Conservation (phyloP, 1,140 invertebrate genomes). For the Drosophila kanapiae region DNA sequence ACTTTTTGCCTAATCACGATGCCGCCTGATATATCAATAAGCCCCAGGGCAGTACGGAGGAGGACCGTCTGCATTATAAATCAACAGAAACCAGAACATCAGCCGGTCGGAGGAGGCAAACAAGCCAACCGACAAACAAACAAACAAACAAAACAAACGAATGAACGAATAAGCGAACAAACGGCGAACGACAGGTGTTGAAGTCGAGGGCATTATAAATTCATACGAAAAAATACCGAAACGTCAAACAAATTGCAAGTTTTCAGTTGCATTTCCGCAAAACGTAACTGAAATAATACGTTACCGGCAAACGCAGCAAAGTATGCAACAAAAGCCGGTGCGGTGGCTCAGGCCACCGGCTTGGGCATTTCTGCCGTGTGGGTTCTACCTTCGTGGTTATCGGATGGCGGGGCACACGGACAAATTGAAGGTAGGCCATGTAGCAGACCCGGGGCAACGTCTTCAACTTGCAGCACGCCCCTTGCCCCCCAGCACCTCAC, state of each 20-base stretch:
- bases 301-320: slow-evolving; percentile 57
- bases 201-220: slow-evolving; percentile 78
- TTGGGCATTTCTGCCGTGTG: not conserved
- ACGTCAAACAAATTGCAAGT: slow-evolving; percentile 83
- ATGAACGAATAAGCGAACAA: slow-evolving; percentile 43
- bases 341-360: not conserved
- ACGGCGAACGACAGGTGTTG: slow-evolving; percentile 69
- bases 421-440: slow-evolving; percentile 78
- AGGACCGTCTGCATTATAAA: slow-evolving; percentile 52
- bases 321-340: slow-evolving; percentile 49
- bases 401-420: slow-evolving; percentile 63
- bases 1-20: slow-evolving; percentile 59
- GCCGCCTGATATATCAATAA: slow-evolving; percentile 74
- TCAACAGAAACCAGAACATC: slow-evolving; percentile 40
- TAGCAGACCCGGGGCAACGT: slow-evolving; percentile 52
- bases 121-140: slow-evolving; percentile 22
- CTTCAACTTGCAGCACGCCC: slow-evolving; percentile 46
- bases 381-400: slow-evolving; percentile 41
- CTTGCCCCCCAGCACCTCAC: slow-evolving; percentile 1
- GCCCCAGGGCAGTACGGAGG: slow-evolving; percentile 45
- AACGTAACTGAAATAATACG: slow-evolving; percentile 81
- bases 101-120: slow-evolving; percentile 11
- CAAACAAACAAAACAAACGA: slow-evolving; percentile 36
- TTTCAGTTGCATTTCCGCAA: slow-evolving; percentile 83
- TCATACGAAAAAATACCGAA: slow-evolving; percentile 78